Percentiles rank a stretch among this genome's conserved stretches.
These are phyloP conservation scores for Recurvirostra avosetta DNA, from an alignment of 2,113 vertebrate genomes.

Conservation along the genomic window DNA sequence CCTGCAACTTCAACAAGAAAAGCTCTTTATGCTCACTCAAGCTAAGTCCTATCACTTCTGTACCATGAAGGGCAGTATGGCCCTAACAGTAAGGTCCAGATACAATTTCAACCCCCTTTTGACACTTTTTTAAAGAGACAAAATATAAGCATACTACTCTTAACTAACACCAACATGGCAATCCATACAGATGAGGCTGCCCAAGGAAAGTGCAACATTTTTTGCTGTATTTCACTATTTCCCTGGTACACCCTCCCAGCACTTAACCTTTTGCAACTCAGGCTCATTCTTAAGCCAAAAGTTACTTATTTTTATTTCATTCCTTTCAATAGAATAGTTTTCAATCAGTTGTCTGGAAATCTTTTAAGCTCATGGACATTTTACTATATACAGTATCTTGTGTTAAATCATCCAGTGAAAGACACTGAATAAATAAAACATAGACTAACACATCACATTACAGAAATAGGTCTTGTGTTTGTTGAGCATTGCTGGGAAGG, in stretches of 20 bases:
- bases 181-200: neutral
- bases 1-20: neutral
- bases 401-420: neutral
- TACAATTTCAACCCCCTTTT: neutral
- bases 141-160: neutral
- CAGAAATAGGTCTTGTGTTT: neutral
- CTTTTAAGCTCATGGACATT: neutral
- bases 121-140: neutral
- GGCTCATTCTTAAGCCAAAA: neutral
- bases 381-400: neutral
- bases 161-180: neutral
- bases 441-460: neutral
- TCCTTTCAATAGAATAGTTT: neutral
- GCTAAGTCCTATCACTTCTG: neutral
- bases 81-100: neutral
- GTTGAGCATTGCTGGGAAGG: neutral
- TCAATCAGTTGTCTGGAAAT: neutral
- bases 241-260: neutral
- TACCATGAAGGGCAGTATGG: neutral
- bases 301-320: neutral
- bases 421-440: neutral
- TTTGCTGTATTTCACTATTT: neutral
- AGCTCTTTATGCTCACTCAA: neutral
- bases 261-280: neutral
- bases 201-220: neutral